A percentile compares a stretch with the other conserved stretches of the same genome.
phyloP scores from a whole-genome alignment of 2,888 invertebrate species.

The Salticus scenicus region DNA sequence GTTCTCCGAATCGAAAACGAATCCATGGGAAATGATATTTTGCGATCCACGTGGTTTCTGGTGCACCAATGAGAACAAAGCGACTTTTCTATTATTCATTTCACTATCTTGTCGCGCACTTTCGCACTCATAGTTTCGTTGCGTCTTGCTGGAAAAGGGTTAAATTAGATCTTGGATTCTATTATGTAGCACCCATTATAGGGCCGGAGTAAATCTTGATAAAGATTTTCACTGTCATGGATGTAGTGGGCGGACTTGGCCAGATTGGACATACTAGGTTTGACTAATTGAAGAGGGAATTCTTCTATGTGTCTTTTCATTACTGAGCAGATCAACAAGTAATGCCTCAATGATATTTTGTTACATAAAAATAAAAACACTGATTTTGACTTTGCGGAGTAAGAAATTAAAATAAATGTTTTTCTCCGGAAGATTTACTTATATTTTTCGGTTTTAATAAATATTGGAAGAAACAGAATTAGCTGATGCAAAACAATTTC shows the following conservation, averaged over 20 bases:
- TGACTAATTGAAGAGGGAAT: not conserved
- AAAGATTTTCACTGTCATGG: slow-evolving; percentile 6
- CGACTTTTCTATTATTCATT: slow-evolving; percentile 26
- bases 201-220: slow-evolving; percentile 28
- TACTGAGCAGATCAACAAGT: no score
- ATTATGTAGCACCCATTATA: slow-evolving; percentile 30
- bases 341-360: no score
- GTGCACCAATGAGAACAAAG: slow-evolving; percentile 41
- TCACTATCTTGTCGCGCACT: slow-evolving; percentile 7
- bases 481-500: no score
- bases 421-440: no score
- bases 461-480: no score
- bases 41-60: slow-evolving; percentile 27
- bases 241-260: not conserved
- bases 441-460: no score
- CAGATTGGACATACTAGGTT: not conserved
- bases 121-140: slow-evolving; percentile 27
- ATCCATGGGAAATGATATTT: slow-evolving; percentile 32
- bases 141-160: slow-evolving; percentile 36
- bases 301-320: not conserved
- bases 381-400: no score
- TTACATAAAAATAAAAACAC: no score
- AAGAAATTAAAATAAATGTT: no score
- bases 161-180: slow-evolving; percentile 33
- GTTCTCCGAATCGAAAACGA: slow-evolving; percentile 36